Conservation (phyloP, 2,797 vertebrate species). For the Sebastiscus albofasciatus region DNA sequence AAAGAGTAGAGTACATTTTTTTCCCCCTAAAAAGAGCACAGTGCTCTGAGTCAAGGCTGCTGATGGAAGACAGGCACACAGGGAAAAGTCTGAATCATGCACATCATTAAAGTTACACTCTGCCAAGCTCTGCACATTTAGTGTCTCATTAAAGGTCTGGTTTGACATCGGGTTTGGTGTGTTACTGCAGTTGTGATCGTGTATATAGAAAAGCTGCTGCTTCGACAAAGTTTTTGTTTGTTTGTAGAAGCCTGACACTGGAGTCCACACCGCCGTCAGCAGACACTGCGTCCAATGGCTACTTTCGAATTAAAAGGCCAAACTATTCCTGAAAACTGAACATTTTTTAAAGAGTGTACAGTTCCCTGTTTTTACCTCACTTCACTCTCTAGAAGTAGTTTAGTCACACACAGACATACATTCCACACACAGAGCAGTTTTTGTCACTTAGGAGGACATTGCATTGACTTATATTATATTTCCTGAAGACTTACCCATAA, state of each 20-base stretch:
- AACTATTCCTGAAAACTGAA: conserved; percentile 1
- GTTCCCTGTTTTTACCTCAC: neutral
- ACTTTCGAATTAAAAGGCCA: conserved; percentile 15
- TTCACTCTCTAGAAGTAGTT: neutral
- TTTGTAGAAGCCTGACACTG: conserved; percentile 22
- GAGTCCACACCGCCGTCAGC: conserved; percentile 8
- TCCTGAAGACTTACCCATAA: neutral
- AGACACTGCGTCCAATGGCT: neutral
- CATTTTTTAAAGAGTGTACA: neutral
- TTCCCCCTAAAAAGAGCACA: conserved; percentile 22
- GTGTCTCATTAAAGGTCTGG: conserved; percentile 61
- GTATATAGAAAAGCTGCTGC: conserved; percentile 42
- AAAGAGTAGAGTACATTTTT: conserved; percentile 15
- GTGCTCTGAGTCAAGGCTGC: conserved; percentile 39
- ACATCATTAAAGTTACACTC: conserved; percentile 62
- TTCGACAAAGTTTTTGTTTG: conserved; percentile 38
- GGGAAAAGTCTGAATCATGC: conserved; percentile 49
- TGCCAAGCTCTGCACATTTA: conserved; percentile 63
- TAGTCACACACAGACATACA: neutral
- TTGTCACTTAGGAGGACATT: neutral
- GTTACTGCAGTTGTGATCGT: conserved; percentile 35
- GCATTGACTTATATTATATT: neutral
- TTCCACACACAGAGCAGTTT: neutral
- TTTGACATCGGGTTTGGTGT: conserved; percentile 49
- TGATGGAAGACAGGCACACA: conserved; percentile 33